Conservation (phyloP, 1,140 invertebrate species). For the Notospermus geniculatus region DNA sequence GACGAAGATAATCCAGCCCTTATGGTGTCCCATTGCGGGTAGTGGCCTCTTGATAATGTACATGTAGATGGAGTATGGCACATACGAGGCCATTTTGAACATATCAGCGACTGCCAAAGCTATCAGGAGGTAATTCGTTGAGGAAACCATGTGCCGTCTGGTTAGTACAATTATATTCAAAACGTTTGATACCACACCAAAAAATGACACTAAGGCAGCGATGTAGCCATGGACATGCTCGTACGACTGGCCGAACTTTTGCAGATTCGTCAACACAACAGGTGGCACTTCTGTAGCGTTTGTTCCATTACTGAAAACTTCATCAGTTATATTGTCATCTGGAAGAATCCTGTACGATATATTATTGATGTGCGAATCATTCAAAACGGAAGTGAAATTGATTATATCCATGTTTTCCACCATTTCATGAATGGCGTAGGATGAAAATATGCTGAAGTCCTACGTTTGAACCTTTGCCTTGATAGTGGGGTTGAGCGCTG, state of each 20-base stretch:
- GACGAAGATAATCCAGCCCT: conserved; percentile 49
- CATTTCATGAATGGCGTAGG: too few relatives aligned
- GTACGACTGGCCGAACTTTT: conserved; percentile 44
- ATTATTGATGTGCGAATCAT: too few relatives aligned
- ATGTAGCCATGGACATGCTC: conserved; percentile 69
- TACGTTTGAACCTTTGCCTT: too few relatives aligned
- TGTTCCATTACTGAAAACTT: too few relatives aligned
- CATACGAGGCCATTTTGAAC: conserved; percentile 83
- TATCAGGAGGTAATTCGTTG: conserved; percentile 83
- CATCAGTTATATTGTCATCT: too few relatives aligned
- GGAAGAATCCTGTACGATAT: too few relatives aligned
- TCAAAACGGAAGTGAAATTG: too few relatives aligned
- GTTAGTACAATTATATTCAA: conserved; percentile 88
- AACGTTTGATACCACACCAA: conserved; percentile 84
- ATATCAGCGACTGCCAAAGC: conserved; percentile 80
- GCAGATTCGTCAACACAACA: not conserved
- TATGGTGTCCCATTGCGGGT: conserved; percentile 22
- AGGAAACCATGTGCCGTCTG: conserved; percentile 72
- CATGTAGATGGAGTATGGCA: conserved; percentile 74
- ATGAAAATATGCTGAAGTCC: too few relatives aligned
- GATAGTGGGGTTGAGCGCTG: too few relatives aligned
- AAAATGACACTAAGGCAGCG: conserved; percentile 74
- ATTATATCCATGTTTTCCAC: too few relatives aligned
- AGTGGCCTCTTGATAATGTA: conserved; percentile 37
- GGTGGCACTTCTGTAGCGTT: too few relatives aligned